Percentiles rank a stretch among this genome's conserved stretches.
Evolutionary conservation across 2,888 invertebrate genomes (phyloP).

Genomic region (Scaptomyza polygonia): DNA sequence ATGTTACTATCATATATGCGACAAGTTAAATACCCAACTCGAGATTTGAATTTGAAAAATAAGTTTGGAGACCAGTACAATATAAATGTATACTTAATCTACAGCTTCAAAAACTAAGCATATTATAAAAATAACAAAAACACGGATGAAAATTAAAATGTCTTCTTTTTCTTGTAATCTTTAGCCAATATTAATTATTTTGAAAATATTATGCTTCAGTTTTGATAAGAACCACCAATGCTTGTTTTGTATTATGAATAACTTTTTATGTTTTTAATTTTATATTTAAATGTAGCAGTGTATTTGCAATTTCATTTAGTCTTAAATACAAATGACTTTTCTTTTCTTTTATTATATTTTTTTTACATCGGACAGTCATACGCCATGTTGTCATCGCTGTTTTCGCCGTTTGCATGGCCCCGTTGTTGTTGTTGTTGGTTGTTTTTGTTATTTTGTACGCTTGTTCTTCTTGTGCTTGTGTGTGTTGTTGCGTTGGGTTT

Average conservation of each 20-base stretch:
- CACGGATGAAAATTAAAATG: too few species aligned
- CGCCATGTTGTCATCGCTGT: slow-evolving; percentile 73
- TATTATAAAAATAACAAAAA: too few species aligned
- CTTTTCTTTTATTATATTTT: slow-evolving; percentile 40
- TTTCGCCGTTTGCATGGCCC: slow-evolving; percentile 47
- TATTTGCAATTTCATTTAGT: slow-evolving; percentile 14
- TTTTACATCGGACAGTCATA: slow-evolving; percentile 66
- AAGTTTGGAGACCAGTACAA: too few species aligned
- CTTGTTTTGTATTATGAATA: too few species aligned
- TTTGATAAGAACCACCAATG: too few species aligned
- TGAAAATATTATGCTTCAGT: too few species aligned
- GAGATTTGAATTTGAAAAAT: too few species aligned
- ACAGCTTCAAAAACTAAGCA: too few species aligned
- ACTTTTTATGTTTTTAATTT: too few species aligned
- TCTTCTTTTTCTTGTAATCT: too few species aligned
- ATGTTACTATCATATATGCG: slow-evolving; percentile 59
- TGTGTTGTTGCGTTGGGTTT: slow-evolving; percentile 67
- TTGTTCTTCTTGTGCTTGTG: slow-evolving; percentile 38
- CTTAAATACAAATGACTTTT: neutral
- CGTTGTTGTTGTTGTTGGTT: slow-evolving; percentile 24
- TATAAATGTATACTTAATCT: too few species aligned
- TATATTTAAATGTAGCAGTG: slow-evolving; percentile 20
- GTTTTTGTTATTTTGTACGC: slow-evolving; percentile 27
- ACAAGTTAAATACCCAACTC: slow-evolving; percentile 29
- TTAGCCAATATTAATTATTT: too few species aligned